phyloP scores from a whole-genome alignment of 2,888 invertebrate genomes.

The Stenodema calcarata region DNA sequence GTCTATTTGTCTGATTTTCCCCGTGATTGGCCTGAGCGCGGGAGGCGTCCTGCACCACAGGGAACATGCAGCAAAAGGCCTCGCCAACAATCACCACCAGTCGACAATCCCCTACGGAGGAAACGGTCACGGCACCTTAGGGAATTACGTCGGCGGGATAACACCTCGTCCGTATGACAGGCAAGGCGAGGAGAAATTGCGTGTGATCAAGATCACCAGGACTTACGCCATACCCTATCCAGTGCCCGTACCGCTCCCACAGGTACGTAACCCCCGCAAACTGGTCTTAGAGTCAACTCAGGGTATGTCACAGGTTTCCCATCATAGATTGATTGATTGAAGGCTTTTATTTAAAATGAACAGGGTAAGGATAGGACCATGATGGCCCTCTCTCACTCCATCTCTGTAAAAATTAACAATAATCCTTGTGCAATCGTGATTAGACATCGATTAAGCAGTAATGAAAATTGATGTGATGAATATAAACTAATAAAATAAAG shows the following conservation, averaged over 20 bases:
- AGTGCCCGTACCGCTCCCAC: slow-evolving; percentile 28
- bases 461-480: too few relatives aligned
- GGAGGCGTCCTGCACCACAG: slow-evolving; percentile 48
- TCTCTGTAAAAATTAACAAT: too few relatives aligned
- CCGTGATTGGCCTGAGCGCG: not conserved
- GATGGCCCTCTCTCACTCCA: too few relatives aligned
- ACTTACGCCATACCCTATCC: slow-evolving; percentile 49
- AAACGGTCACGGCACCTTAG: slow-evolving; percentile 22
- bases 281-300: too few relatives aligned
- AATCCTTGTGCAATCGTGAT: too few relatives aligned
- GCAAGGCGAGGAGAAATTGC: slow-evolving; percentile 27
- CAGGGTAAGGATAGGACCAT: too few relatives aligned
- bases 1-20: not conserved
- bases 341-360: too few relatives aligned
- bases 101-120: slow-evolving; percentile 1
- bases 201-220: slow-evolving; percentile 51
- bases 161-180: not conserved
- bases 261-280: not conserved
- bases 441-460: too few relatives aligned
- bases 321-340: too few relatives aligned
- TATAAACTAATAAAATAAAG: too few relatives aligned
- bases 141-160: slow-evolving; percentile 24
- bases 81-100: not conserved
- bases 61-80: slow-evolving; percentile 21
- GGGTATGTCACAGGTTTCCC: too few relatives aligned